Conservation (phyloP, 2,888 invertebrate species). For the Resseliella maxima region DNA sequence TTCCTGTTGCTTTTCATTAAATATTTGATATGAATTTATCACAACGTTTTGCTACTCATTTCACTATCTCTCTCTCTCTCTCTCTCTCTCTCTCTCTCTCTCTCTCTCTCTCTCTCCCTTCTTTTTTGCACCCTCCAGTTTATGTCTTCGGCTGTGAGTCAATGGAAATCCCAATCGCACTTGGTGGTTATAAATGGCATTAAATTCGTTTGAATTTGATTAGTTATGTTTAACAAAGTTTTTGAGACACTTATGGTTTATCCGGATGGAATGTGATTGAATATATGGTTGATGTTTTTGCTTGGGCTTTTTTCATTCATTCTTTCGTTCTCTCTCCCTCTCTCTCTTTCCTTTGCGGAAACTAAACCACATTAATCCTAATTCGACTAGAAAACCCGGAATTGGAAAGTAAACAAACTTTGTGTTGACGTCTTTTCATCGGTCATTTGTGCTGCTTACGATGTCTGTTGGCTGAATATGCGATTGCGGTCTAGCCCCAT, state of each 20-base stretch:
- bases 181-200: background rate
- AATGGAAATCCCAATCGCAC: background rate
- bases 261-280: background rate
- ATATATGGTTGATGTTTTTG: background rate
- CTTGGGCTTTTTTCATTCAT: no score
- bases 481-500: background rate
- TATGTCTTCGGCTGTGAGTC: no score
- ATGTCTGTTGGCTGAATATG: background rate
- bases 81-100: no score
- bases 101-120: no score
- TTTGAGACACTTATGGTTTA: background rate
- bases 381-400: background rate
- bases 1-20: background rate
- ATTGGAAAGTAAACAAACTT: slow-evolving; percentile 1
- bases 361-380: slow-evolving; percentile 1
- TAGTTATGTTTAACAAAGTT: slow-evolving; percentile 18
- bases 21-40: background rate
- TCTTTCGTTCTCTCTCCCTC: no score
- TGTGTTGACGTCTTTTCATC: background rate
- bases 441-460: background rate
- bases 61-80: no score
- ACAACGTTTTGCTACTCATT: background rate
- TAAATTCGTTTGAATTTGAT: background rate
- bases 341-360: background rate
- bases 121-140: no score